Conservation (phyloP, 1,140 invertebrate genomes). For the Drosophila littoralis region DNA sequence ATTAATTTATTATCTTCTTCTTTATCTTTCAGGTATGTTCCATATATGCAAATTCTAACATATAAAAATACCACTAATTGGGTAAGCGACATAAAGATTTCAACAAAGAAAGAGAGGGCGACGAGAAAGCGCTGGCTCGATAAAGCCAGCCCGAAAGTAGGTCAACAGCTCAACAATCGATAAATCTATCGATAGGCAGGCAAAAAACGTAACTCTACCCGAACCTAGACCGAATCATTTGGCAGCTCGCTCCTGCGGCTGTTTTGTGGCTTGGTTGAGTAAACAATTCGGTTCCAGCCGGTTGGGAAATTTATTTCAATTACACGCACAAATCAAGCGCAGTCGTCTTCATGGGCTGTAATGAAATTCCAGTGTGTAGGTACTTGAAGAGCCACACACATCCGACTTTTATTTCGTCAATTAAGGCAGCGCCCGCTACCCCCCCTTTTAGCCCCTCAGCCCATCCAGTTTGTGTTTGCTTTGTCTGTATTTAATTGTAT, state of each 20-base stretch:
- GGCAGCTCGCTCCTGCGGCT: not conserved
- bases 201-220: too few species aligned
- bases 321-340: slow-evolving; percentile 43
- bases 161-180: slow-evolving; percentile 31
- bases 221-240: too few species aligned
- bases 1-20: slow-evolving; percentile 31
- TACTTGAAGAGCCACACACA: slow-evolving; percentile 22
- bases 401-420: slow-evolving; percentile 28
- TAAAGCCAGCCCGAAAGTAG: not conserved
- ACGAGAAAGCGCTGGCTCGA: not conserved
- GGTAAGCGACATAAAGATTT: slow-evolving; percentile 48
- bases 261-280: not conserved
- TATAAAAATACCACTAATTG: slow-evolving; percentile 50
- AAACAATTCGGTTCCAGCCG: not conserved
- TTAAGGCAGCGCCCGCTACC: slow-evolving; percentile 12
- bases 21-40: slow-evolving; percentile 49
- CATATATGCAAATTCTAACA: slow-evolving; percentile 30
- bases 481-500: slow-evolving; percentile 28
- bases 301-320: slow-evolving; percentile 44
- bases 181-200: slow-evolving; percentile 1
- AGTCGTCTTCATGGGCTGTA: slow-evolving; percentile 33
- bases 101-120: slow-evolving; percentile 4
- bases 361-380: slow-evolving; percentile 23
- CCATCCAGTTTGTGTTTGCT: not conserved
- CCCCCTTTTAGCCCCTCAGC: not conserved